These are phyloP conservation scores for Todiramphus chloris DNA, from an alignment of 2,113 vertebrate genomes.

Conservation along the genomic window DNA sequence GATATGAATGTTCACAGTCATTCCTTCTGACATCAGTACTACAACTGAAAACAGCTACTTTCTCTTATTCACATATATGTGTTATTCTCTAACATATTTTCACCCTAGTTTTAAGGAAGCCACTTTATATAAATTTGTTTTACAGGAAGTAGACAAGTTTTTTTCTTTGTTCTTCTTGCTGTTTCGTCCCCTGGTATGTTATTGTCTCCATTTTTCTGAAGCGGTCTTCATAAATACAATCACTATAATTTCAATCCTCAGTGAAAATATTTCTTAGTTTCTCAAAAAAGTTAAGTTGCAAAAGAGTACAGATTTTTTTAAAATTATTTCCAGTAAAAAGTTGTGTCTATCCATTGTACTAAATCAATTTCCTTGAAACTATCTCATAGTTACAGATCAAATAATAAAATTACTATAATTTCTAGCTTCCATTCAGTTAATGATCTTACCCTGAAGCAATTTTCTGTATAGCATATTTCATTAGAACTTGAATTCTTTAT, in stretches of 20 bases:
- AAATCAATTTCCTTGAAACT: neutral
- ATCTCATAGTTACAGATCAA: neutral
- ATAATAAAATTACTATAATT: neutral
- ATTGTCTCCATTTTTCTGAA: neutral
- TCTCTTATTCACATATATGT: neutral
- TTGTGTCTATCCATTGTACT: neutral
- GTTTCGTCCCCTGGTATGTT: neutral
- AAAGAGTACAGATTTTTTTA: neutral
- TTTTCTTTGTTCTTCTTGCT: neutral
- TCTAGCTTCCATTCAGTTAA: neutral
- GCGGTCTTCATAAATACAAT: neutral
- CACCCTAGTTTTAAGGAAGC: neutral
- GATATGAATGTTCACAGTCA: neutral
- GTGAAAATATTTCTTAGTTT: neutral
- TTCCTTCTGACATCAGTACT: neutral
- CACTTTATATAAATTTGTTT: neutral
- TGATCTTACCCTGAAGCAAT: neutral
- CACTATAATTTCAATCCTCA: neutral
- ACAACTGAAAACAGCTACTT: neutral
- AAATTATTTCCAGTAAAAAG: neutral
- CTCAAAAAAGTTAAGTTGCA: neutral
- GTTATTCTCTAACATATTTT: neutral
- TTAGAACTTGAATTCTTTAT: neutral
- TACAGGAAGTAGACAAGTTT: neutral
- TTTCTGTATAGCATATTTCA: neutral